These are phyloP conservation scores for Lytechinus pictus DNA, from an alignment of 35 echinoderm and acorn worm species.

Conservation along the genomic window DNA sequence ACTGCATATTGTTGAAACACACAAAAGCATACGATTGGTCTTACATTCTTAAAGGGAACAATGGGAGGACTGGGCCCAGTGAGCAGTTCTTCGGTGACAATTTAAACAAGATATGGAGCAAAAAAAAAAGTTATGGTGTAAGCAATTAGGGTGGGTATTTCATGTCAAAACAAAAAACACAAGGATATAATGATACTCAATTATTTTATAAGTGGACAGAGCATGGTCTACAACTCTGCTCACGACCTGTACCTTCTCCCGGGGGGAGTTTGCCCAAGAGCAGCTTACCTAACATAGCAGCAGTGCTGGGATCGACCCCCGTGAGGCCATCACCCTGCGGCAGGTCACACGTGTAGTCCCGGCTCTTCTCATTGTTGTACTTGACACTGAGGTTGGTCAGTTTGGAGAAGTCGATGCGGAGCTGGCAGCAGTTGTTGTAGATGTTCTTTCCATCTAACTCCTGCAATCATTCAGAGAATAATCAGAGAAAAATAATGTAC, in stretches of 20 bases:
- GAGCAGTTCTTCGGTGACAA: neutral
- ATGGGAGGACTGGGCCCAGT: neutral
- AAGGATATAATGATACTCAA: neutral
- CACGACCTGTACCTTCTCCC: neutral
- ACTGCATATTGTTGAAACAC: neutral
- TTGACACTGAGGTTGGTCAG: slow-evolving; percentile 85
- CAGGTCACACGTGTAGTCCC: slow-evolving; percentile 96
- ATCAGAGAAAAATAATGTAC: neutral
- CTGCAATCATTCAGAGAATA: slow-evolving; percentile 50
- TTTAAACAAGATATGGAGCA: neutral
- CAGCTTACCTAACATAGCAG: slow-evolving; percentile 43
- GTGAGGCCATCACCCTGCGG: slow-evolving; percentile 73
- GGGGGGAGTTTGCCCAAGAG: neutral
- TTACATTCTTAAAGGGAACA: neutral
- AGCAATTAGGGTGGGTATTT: neutral
- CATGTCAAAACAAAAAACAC: neutral
- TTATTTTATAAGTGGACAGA: neutral
- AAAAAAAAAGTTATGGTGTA: neutral
- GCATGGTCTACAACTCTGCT: neutral
- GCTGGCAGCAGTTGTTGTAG: slow-evolving; percentile 94
- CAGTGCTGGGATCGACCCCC: slow-evolving; percentile 32
- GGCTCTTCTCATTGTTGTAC: slow-evolving; percentile 99
- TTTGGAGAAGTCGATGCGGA: slow-evolving; percentile 93
- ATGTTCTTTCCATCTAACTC: slow-evolving; percentile 93
- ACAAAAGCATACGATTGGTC: neutral